Base-by-base conservation (phyloP, 2,888 invertebrate genomes). In the Proisotoma minuta region DNA sequence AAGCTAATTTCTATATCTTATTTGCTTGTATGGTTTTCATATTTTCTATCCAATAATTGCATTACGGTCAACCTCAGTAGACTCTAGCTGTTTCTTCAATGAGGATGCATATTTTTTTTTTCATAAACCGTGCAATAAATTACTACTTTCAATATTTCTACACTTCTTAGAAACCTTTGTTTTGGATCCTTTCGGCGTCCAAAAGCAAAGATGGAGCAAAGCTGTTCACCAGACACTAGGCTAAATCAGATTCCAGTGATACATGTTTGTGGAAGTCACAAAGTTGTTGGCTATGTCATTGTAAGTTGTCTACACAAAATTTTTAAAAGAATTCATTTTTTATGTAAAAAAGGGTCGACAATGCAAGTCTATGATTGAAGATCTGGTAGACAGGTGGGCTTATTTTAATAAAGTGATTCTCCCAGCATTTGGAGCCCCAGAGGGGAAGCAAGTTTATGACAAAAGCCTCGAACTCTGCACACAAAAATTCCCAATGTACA, bases 251-350 rank as follows among this genome's bases (percentile, higher is more conserved):
- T 92, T 61, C 91, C 91, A 0, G 84, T 91, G 22, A 79, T 92
- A 54, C 85, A 88, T 77, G 85, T 87, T 1, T 81, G 84, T 68
- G 92, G 92, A 58, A 88, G 86, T 0, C 87, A 91, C 77, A 91
- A 91, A 76, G 89, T 91, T 76, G 87, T 92, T 57, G 92, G 92
- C 65, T 91, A 82, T 75, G 89, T 91, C 80, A 85, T 89, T 80
- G 92, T 92, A 79, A 85, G 88, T 80, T 5, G 8, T 29, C 20
- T 57, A n/a, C n/a, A n/a, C n/a, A 15, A 22, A 22, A 40, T 40
- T 48, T 20, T 43, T 48, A 12, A 51, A 10, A 48, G 28, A 57
- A 60, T 57, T 57, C 1, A 4, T 12, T 24, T 24, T 40, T 43
- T 20, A 15, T 49, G 57, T n/a, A 22, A 34, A 47, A 24, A 79